Base-by-base conservation (phyloP, 1,140 invertebrate species). In the Leptestheria dahalacensis region DNA sequence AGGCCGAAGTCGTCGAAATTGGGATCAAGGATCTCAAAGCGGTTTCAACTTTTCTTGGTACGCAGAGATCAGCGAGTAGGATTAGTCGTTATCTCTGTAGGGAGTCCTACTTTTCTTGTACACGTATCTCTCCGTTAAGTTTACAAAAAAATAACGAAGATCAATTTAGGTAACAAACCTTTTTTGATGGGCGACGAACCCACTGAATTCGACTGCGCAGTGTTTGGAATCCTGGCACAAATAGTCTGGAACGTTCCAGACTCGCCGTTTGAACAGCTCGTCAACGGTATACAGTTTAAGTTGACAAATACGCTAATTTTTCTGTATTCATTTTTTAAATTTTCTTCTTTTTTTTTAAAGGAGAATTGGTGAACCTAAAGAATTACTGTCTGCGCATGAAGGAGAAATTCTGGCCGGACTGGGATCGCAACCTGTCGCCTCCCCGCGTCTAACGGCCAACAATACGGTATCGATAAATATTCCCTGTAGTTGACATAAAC, bases 171-270 rank as follows among this genome's bases (percentile, higher is more conserved):
- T 11, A 64, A 63, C 6, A 64, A 65, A 12, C 61, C 61, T 33
- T 76, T 69, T 61, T 64, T 74, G 18, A 64, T 73, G 51, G 74
- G 74, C 2, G 67, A 73, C 2, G 52, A 68, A 26, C 70, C 73
- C 0, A 65, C 63, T 46, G 70, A 72, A 60, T 68, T 68, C 11
- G 74, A 76, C 61, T 74, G 72, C 65, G 66, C 68, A 12, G 57
- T 74, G 25, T 76, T 76, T 67, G 74, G 71, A 6, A 67, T 70
- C 62, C 52, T 76, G 29, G 64, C 65, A 6, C 71, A 72, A 63
- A 63, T 70, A 20, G 50, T 70, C 11, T 74, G 69, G 69, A 70
- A 70, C 49, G 68, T 70, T 63, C 69, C 69, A 0, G 66, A 64
- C 11, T 68, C 68, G n/a, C 66, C 64, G 0, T 68, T 67, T 57